Conservation (phyloP, 1,140 invertebrate genomes). For the Drosophila tristis region DNA sequence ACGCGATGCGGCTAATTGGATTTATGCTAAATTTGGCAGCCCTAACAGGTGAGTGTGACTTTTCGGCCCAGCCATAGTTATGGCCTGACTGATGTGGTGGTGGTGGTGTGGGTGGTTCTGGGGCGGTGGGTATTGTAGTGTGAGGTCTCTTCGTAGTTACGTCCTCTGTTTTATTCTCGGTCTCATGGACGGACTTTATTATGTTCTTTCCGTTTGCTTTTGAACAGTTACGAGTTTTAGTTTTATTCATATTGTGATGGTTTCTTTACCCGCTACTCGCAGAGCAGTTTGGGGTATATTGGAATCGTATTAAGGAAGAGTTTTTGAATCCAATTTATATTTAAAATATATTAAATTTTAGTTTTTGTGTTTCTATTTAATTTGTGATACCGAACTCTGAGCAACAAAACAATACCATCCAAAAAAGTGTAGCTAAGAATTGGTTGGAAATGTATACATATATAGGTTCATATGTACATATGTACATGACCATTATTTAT, state of each 20-base stretch:
- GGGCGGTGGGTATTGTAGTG: background rate
- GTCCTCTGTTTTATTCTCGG: slow-evolving; percentile 45
- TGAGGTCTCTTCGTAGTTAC: slow-evolving; percentile 25
- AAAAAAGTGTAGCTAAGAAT: too few species aligned
- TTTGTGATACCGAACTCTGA: too few species aligned
- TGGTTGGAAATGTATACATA: too few species aligned
- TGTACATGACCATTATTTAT: too few species aligned
- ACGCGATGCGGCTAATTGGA: slow-evolving; percentile 69
- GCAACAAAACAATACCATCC: too few species aligned
- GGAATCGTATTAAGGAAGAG: too few species aligned
- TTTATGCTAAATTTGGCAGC: slow-evolving; percentile 74
- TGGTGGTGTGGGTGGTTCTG: slow-evolving; percentile 20
- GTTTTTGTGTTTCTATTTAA: too few species aligned
- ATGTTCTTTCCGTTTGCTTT: slow-evolving; percentile 26
- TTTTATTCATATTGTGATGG: slow-evolving; percentile 42
- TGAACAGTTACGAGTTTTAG: slow-evolving; percentile 27
- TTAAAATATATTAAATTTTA: too few species aligned
- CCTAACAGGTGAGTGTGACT: slow-evolving; percentile 70
- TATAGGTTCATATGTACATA: too few species aligned
- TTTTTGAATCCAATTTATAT: too few species aligned
- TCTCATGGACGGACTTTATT: slow-evolving; percentile 40
- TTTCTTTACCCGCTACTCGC: slow-evolving; percentile 13
- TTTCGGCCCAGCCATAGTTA: background rate
- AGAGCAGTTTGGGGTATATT: too few species aligned
- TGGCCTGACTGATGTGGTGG: slow-evolving; percentile 11